Evolutionary conservation across 2,888 invertebrate species (phyloP).

Genomic region (Sphecodes monilicornis): DNA sequence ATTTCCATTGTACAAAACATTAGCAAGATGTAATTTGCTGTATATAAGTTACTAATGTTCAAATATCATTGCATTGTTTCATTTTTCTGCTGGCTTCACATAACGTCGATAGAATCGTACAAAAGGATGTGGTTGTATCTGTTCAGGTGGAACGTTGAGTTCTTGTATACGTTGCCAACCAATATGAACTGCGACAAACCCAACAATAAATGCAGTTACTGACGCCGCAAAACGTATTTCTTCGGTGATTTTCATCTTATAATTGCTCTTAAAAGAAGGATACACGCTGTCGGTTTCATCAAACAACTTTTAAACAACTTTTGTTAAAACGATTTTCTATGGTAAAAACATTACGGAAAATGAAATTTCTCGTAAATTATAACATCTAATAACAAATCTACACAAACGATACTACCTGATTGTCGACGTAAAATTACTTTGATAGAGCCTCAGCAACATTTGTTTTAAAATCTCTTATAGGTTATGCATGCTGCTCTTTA

Average conservation of each 20-base stretch:
- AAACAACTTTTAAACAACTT: background rate
- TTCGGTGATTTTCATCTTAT: background rate
- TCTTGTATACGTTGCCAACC: conserved; percentile 50
- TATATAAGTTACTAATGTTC: background rate
- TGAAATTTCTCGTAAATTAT: background rate
- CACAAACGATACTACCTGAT: background rate
- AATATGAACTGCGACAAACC: background rate
- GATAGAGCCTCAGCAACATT: background rate
- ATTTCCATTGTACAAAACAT: background rate
- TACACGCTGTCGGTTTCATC: background rate
- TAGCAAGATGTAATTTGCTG: background rate
- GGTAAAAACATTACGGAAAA: background rate
- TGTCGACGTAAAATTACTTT: background rate
- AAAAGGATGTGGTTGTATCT: conserved; percentile 40
- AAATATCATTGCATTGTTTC: background rate
- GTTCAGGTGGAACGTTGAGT: conserved; percentile 10
- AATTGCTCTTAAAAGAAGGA: too few species aligned
- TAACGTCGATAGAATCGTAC: background rate
- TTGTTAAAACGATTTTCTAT: background rate
- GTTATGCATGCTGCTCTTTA: background rate
- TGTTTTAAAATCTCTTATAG: background rate
- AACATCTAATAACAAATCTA: background rate
- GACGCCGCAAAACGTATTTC: background rate
- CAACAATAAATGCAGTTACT: background rate
- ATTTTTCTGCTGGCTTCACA: background rate